Conservation (phyloP, 2,797 vertebrate species). For the Labroides dimidiatus region DNA sequence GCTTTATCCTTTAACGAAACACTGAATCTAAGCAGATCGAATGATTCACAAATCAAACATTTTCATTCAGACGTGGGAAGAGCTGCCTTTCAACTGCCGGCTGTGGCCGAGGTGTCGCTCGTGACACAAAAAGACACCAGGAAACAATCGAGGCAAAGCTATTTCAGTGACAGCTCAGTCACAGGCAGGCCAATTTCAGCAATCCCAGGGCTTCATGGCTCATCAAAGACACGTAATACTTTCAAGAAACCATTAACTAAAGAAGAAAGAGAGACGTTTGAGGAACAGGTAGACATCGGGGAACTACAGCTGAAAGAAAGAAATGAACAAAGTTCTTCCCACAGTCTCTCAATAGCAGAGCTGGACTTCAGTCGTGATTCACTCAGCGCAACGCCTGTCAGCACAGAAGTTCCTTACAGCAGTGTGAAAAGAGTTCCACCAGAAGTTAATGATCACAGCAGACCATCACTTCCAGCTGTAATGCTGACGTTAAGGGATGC, state of each 20-base stretch:
- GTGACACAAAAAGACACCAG: constrained; percentile 20
- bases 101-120: constrained; percentile 29
- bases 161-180: constrained; percentile 17
- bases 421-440: constrained; percentile 23
- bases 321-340: constrained; percentile 22
- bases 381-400: constrained; percentile 32
- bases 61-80: constrained; percentile 25
- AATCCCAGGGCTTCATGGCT: constrained; percentile 19
- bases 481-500: constrained; percentile 39
- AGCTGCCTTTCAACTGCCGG: constrained; percentile 2
- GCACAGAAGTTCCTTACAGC: constrained; percentile 24
- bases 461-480: constrained; percentile 42
- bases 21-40: constrained; percentile 34
- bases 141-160: constrained; percentile 10
- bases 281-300: constrained; percentile 1
- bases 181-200: constrained; percentile 18
- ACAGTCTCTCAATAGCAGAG: constrained; percentile 24
- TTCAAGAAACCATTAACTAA: constrained; percentile 9
- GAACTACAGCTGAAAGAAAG: neutral
- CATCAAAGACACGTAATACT: constrained; percentile 35
- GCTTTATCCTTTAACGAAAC: constrained; percentile 16
- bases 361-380: constrained; percentile 26
- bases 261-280: constrained; percentile 17
- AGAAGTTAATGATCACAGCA: constrained; percentile 35
- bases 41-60: constrained; percentile 24